Conservation (phyloP, 2,888 invertebrate genomes). For the Steromphala cineraria region DNA sequence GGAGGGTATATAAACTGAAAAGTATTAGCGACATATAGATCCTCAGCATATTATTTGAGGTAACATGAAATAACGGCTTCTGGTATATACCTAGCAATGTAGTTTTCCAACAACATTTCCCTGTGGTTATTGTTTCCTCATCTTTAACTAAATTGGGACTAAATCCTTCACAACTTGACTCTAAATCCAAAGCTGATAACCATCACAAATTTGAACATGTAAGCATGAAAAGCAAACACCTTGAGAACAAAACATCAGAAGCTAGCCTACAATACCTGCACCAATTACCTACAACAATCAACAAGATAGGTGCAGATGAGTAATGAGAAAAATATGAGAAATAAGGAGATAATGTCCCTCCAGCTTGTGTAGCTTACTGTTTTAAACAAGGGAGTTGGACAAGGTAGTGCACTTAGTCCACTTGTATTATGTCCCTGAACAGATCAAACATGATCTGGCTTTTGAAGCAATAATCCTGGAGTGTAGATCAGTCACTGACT, state of each 20-base stretch:
- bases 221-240: neutral
- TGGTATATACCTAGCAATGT: no score
- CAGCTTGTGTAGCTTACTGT: neutral
- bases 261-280: neutral
- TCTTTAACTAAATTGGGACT: no score
- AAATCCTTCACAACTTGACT: no score
- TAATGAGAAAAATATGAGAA: slow-evolving; percentile 7
- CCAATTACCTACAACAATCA: neutral
- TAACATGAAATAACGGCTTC: no score
- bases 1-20: no score
- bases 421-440: neutral
- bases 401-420: neutral
- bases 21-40: no score
- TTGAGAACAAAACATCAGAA: neutral
- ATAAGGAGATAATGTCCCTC: neutral
- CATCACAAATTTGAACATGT: neutral
- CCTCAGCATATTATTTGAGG: no score
- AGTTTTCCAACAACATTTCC: no score
- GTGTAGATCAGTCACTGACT: neutral
- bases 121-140: no score
- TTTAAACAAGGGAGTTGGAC: neutral
- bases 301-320: neutral
- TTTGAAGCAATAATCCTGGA: neutral
- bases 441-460: neutral
- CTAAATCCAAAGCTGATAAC: neutral